Conservation (phyloP, 2,888 invertebrate genomes). For the Bursaphelenchus okinawaensis region DNA sequence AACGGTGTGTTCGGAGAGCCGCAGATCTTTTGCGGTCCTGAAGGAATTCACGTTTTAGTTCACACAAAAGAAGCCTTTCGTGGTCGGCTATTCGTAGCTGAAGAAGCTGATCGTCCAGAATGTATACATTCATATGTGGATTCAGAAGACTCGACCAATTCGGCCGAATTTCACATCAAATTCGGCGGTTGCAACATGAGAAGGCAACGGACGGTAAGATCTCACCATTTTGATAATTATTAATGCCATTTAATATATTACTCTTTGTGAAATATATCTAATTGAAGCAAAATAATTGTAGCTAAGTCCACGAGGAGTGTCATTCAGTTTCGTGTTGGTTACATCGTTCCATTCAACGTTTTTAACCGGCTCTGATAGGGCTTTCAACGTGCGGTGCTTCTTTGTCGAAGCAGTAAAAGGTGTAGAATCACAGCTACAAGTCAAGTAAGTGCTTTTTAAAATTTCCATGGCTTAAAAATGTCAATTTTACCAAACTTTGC, state of each 20-base stretch:
- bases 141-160: slow-evolving; percentile 2
- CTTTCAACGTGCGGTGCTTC: slow-evolving; percentile 56
- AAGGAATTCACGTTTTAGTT: slow-evolving; percentile 40
- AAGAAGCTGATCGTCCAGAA: slow-evolving; percentile 49
- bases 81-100: slow-evolving; percentile 24
- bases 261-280: not conserved
- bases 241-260: not conserved
- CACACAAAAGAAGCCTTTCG: slow-evolving; percentile 38
- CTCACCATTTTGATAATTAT: slow-evolving; percentile 2
- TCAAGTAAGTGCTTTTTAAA: slow-evolving; percentile 40
- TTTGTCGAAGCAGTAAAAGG: slow-evolving; percentile 56
- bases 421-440: slow-evolving; percentile 50
- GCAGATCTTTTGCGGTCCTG: slow-evolving; percentile 44
- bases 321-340: slow-evolving; percentile 55
- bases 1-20: slow-evolving; percentile 45
- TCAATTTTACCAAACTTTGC: too few relatives aligned
- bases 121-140: slow-evolving; percentile 36
- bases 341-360: slow-evolving; percentile 57
- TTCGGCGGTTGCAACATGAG: slow-evolving; percentile 58
- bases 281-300: not conserved
- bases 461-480: too few relatives aligned
- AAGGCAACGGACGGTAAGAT: slow-evolving; percentile 44
- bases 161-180: slow-evolving; percentile 43
- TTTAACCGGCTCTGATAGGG: slow-evolving; percentile 54
- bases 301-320: slow-evolving; percentile 53